Conservation (phyloP, 2,797 vertebrate genomes). For the Danio kyathit region DNA sequence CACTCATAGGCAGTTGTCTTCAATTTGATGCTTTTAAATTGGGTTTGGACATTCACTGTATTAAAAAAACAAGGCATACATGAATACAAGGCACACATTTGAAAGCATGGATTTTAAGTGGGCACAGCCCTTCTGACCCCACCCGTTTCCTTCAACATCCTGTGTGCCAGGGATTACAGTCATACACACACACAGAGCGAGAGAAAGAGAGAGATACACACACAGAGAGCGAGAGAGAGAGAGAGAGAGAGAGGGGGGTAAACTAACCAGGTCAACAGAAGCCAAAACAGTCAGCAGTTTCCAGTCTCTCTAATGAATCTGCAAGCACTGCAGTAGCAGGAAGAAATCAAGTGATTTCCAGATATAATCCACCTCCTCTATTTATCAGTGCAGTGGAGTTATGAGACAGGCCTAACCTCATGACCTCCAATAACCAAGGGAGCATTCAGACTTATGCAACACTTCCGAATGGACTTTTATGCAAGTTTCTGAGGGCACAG, state of each 20-base stretch:
- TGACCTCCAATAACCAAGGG: constrained; percentile 20
- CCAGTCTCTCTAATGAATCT: constrained; percentile 53
- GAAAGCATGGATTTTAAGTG: constrained; percentile 50
- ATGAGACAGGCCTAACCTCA: constrained; percentile 33
- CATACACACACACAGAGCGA: too few relatives aligned
- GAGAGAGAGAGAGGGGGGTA: background rate
- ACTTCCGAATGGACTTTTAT: background rate
- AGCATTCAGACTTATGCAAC: constrained; percentile 26
- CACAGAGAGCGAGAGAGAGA: too few relatives aligned
- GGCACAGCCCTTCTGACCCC: constrained; percentile 47
- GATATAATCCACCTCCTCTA: constrained; percentile 34
- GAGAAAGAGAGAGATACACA: too few relatives aligned
- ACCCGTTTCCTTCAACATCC: constrained; percentile 58
- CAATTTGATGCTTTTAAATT: constrained; percentile 14
- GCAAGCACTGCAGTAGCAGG: constrained; percentile 8
- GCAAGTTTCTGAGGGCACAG: background rate
- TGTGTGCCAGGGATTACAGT: constrained; percentile 35
- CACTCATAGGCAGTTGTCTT: background rate
- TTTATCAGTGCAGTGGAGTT: constrained; percentile 50
- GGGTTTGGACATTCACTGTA: background rate
- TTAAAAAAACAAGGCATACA: constrained; percentile 26
- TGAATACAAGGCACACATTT: constrained; percentile 23
- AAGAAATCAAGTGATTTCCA: constrained; percentile 50
- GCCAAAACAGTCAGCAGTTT: constrained; percentile 58
- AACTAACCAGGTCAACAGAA: constrained; percentile 56